Evolutionary conservation across 2,113 vertebrate species (phyloP).

Genomic region (Albula glossodonta): DNA sequence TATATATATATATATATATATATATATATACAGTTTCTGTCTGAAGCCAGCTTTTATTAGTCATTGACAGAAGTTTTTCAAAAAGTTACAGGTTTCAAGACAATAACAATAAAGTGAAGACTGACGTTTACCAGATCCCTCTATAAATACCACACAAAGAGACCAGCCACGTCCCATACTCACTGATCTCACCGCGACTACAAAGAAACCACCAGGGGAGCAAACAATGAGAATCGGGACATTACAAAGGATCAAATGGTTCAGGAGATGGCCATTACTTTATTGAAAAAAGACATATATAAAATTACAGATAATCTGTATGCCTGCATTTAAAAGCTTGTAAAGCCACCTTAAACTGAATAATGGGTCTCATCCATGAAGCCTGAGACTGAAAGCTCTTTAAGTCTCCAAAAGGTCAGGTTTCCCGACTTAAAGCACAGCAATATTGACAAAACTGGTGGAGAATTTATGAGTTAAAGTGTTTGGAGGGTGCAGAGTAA

Average conservation of each 20-base stretch:
- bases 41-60: constrained; percentile 3
- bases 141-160: constrained; percentile 87
- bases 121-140: constrained; percentile 80
- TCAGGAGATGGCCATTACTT: constrained; percentile 30
- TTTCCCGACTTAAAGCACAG: constrained; percentile 20
- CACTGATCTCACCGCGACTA: constrained; percentile 23
- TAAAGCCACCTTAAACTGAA: constrained; percentile 30
- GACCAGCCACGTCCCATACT: constrained; percentile 60
- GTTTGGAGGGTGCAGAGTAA: constrained; percentile 7
- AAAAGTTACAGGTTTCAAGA: constrained; percentile 74
- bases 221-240: constrained; percentile 23
- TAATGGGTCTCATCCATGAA: constrained; percentile 18
- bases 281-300: constrained; percentile 25
- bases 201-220: constrained; percentile 15
- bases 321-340: constrained; percentile 24
- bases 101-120: constrained; percentile 78
- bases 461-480: constrained; percentile 28
- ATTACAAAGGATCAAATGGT: constrained; percentile 26
- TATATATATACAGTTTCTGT: background rate
- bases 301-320: constrained; percentile 33
- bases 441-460: constrained; percentile 19
- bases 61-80: background rate
- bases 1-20: background rate
- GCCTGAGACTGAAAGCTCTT: constrained; percentile 15
- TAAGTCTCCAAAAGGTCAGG: constrained; percentile 27